phyloP scores from a whole-genome alignment of 2,113 vertebrate genomes.

The Lophotis ruficrista region DNA sequence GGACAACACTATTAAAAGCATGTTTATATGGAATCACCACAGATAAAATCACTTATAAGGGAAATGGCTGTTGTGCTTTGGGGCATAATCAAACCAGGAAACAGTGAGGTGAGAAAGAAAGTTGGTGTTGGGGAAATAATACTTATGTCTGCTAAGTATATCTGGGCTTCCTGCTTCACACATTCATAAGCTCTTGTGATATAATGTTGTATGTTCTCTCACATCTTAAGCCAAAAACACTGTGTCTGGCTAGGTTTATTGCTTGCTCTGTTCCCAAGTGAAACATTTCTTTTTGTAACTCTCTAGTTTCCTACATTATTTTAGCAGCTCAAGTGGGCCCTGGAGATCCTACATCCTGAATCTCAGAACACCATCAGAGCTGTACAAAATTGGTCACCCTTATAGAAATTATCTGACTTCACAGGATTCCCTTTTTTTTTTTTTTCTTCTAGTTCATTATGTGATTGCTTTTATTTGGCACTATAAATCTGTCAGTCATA shows the following conservation, averaged over 20 bases:
- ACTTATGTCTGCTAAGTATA: constrained; percentile 20
- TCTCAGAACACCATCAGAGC: neutral
- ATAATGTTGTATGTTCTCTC: constrained; percentile 20
- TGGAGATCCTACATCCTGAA: neutral
- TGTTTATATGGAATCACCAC: neutral
- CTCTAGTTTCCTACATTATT: constrained; percentile 21
- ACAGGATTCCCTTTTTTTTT: neutral
- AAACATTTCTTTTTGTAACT: constrained; percentile 35
- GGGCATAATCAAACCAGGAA: constrained; percentile 38
- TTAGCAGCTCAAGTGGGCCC: neutral
- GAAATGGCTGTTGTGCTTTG: neutral
- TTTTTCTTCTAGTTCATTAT: neutral
- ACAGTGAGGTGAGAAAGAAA: neutral
- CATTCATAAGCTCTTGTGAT: constrained; percentile 26
- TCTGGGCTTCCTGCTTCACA: constrained; percentile 51
- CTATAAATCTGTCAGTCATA: neutral
- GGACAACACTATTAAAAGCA: neutral
- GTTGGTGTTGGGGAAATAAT: neutral
- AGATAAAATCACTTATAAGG: neutral
- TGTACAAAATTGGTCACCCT: neutral
- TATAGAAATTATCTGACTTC: neutral
- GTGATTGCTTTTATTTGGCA: neutral
- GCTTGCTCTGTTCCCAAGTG: constrained; percentile 24
- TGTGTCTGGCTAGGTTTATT: constrained; percentile 34
- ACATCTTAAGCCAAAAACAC: constrained; percentile 14